Percentiles rank a stretch among this genome's conserved stretches.
Conservation (phyloP, 2,797 vertebrate genomes). For the Gobio occitaniae region DNA sequence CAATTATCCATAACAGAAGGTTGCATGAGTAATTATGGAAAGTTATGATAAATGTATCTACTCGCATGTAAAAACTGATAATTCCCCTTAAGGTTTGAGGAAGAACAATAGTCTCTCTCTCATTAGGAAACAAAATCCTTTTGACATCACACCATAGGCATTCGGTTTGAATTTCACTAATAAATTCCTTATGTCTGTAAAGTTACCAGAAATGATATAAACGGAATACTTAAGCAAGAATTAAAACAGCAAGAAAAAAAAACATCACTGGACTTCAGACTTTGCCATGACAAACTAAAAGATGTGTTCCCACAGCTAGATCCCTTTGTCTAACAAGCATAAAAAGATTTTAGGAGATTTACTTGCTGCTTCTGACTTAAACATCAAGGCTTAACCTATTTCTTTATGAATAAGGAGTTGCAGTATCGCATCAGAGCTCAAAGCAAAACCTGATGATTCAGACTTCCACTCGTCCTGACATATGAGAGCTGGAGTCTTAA, state of each 20-base stretch:
- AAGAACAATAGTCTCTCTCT: constrained; percentile 25
- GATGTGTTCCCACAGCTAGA: constrained; percentile 68
- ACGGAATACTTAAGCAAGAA: constrained; percentile 51
- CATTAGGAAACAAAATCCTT: constrained; percentile 27
- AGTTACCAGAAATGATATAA: constrained; percentile 41
- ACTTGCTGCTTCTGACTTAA: constrained; percentile 74
- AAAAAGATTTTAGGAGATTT: constrained; percentile 75
- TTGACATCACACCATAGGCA: constrained; percentile 42
- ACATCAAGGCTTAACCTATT: constrained; percentile 81
- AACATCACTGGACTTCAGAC: constrained; percentile 62
- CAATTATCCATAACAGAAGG: background rate
- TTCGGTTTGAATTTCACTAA: constrained; percentile 23
- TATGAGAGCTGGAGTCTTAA: constrained; percentile 59
- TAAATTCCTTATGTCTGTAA: constrained; percentile 25
- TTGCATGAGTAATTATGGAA: background rate
- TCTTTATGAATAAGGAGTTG: constrained; percentile 75
- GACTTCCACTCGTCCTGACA: constrained; percentile 60
- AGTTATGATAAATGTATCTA: background rate
- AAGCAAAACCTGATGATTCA: constrained; percentile 75
- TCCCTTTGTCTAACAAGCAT: constrained; percentile 75
- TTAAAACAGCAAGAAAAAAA: background rate
- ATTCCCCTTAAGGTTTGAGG: background rate
- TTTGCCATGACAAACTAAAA: constrained; percentile 68
- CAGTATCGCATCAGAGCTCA: constrained; percentile 59
- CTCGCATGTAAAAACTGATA: background rate